Evolutionary conservation across 2,113 vertebrate species (phyloP), one percentile per base, ranked within the genome.

Genomic region (Phalacrocorax brasilianus): DNA sequence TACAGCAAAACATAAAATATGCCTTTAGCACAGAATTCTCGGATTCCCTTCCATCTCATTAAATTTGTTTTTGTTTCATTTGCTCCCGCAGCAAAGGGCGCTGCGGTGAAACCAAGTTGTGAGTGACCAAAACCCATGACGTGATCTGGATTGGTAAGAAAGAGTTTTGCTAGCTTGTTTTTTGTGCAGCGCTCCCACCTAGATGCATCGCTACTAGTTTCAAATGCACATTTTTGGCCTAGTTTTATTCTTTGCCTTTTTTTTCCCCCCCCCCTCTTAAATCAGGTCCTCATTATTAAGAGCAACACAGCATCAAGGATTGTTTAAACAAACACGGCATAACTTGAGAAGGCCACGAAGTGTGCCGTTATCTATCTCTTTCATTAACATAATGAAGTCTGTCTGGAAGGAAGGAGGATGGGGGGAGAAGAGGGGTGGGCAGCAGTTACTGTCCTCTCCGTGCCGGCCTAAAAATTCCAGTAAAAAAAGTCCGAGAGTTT

Each of bases 1-100:
- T 98, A 99, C 98, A 98, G 98, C 98, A 98, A 99, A 99, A 97
- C 97, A 95, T 98, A 98, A 98, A 98, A 98, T 98, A 99, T 98
- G 98, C 98, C 92, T 97, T 98, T 98, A 98, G 98, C 98, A 98
- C 98, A 98, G 96, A 93, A 97, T 98, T 98, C 98, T 98, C 98
- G 98, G 98, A 98, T 97, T 98, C 98, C 97, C 98, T 98, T 98
- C 98, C 86, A 8, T 96, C 97, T 98, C 97, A 97, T 98, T 97
- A 97, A 97, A 96, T 92, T 91, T 83, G n/a, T 96, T 97, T 97
- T 74, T 83, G 66, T 96, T 97, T 97, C 91, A 85, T 95, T 98
- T 94, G 95, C 95, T 97, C 98, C 98, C 68, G 83, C 98, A 98
- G 98, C 98, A 95, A 96, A 98, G 96, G 95, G 91, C 5, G 96